A percentile compares a stretch with the other conserved stretches of the same genome.
phyloP scores from a whole-genome alignment of 1,140 invertebrate genomes.

The Drosophila yakuba region DNA sequence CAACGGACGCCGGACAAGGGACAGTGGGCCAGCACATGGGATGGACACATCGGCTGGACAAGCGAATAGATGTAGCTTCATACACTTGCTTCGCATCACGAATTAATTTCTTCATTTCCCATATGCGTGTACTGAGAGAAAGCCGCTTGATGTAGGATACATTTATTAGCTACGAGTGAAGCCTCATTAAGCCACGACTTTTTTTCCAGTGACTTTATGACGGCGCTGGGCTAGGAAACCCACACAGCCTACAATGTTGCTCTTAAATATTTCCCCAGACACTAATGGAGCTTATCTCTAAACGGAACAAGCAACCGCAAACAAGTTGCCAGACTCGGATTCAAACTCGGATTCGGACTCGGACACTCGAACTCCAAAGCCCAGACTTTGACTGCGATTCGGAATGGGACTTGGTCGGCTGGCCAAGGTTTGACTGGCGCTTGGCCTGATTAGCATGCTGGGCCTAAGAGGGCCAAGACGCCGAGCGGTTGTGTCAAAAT shows the following conservation, averaged over 20 bases:
- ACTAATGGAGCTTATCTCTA: conserved; percentile 84
- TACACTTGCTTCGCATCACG: conserved; percentile 56
- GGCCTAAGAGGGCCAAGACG: conserved; percentile 48
- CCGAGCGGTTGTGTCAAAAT: conserved; percentile 62
- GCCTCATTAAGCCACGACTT: not conserved
- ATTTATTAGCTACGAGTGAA: too few relatives aligned
- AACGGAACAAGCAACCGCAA: conserved; percentile 84
- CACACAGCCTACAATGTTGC: conserved; percentile 50
- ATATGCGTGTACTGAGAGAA: conserved; percentile 33
- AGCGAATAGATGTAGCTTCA: conserved; percentile 25
- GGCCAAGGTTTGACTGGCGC: conserved; percentile 56
- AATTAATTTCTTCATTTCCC: conserved; percentile 76
- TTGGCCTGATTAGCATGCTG: conserved; percentile 75
- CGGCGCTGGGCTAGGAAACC: conserved; percentile 24
- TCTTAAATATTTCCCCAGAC: conserved; percentile 83
- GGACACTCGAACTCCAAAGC: conserved; percentile 3
- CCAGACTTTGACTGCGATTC: conserved; percentile 23
- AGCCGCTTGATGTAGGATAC: too few relatives aligned
- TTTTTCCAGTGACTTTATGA: conserved; percentile 33
- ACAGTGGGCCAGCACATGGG: too few relatives aligned
- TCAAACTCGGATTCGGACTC: conserved; percentile 16
- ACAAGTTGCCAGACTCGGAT: conserved; percentile 56
- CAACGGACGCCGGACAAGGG: conserved; percentile 33
- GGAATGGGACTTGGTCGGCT: conserved; percentile 8
- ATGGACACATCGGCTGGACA: conserved; percentile 7